Evolutionary conservation across 2,113 vertebrate genomes (phyloP), one percentile per base, ranked within the genome.

Genomic region (Gopherus evgoodei): DNA sequence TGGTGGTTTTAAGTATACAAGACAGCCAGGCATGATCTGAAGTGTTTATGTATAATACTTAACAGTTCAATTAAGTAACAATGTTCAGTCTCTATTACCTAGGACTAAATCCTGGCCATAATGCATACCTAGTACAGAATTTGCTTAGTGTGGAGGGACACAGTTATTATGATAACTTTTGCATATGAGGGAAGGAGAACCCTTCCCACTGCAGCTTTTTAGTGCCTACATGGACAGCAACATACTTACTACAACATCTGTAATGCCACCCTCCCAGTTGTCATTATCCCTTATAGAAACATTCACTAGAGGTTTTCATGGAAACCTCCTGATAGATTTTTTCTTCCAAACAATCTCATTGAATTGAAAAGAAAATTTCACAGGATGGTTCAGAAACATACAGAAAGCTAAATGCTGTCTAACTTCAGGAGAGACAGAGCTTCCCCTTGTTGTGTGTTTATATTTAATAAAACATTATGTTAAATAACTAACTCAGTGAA

Each of bases 121-220:
- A 6, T 2, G 52, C 83, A 69, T 52, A 86, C 79, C 5, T 83
- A 6, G 27, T 90, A 52, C 49, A 62, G 31, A 90, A 76, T 29
- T 57, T 8, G 53, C 47, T 9, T 29, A 12, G 78, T 69, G 53
- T 65, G 38, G 5, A 81, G 29, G 49, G 7, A 4, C 59, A 42
- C 8, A 2, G 0, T 81, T 65, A 2, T 81, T 59, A 53, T 0
- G 0, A 21, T 72, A 2, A 3, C 24, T 3, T 81, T 13, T 10
- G 1, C 2, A 8, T 83, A 5, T 42, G 11, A 83, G 11, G 8
- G 7, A 69, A 79, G 78, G 76, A 83, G 2, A 1, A 49, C 47
- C 4, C 13, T 90, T 89, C 44, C 44, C 80, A 9, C 14, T 56
- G 62, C 83, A 35, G 9, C 24, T 87, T 81, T 11, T 62, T 69